Base-by-base conservation (phyloP, 2,888 invertebrate species). In the Nymphalis urticae region DNA sequence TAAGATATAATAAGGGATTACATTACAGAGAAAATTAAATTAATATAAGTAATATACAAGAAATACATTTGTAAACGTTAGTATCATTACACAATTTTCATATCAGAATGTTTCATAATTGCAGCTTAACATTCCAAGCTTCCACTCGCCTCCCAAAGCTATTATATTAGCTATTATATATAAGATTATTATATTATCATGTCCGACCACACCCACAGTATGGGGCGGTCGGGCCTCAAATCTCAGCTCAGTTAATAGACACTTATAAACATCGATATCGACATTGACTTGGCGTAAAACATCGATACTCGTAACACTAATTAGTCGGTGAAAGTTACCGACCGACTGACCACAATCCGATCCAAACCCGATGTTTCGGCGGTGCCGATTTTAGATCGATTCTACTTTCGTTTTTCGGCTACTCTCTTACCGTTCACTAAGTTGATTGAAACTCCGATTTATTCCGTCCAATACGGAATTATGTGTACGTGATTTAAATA, bases 381-480 rank as follows among this genome's bases (percentile, higher is more conserved):
- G 82, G 79, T 84, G 85, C 80, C 84, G 88, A 91, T 90, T 92
- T 88, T 89, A 91, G 90, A 90, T 90, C 87, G 87, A 91, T 88
- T 87, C 89, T 87, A 92, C 92, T 92, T 92, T 92, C 92, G 92
- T 90, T 92, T 92, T 91, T 92, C 62, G 90, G 87, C 89, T 90
- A 87, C 90, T 90, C 89, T 85, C 89, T 86, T 82, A 82, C 84
- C 85, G 79, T 82, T 89, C 88, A 84, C 88, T 82, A 72, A 76
- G 78, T 78, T 75, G 74, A 78, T 79, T 81, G 80, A 80, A 83
- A 81, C 80, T 79, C 80, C 83, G 86, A 89, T 89, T 89, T 88
- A 88, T 87, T 81, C 82, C 50, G 54, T 71, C 62, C 60, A 36
- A 42, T 62, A 61, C 64, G 48, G 42, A 16, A 1, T 54, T 62